Percentiles rank a stretch among this genome's conserved stretches.
These are phyloP conservation scores for Nyctibius bracteatus DNA, from an alignment of 2,113 vertebrate genomes.

Conservation along the genomic window DNA sequence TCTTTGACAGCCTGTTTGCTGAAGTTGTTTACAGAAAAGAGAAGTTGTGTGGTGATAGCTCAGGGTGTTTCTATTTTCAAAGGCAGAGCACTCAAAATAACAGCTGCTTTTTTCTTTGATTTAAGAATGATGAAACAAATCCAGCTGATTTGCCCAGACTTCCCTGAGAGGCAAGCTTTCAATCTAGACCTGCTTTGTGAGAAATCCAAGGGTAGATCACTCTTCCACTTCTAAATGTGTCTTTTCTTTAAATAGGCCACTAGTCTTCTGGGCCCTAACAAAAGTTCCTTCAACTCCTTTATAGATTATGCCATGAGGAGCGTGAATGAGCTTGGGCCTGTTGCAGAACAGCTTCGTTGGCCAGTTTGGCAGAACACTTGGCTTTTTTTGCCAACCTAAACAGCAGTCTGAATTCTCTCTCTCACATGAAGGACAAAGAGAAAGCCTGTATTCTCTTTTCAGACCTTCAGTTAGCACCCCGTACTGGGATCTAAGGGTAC, in stretches of 20 bases:
- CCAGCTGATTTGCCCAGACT: neutral
- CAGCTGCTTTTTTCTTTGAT: conserved; percentile 3
- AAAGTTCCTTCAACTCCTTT: conserved; percentile 32
- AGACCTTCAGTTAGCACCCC: neutral
- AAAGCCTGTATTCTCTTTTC: neutral
- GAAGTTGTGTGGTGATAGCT: neutral
- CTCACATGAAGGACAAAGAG: conserved; percentile 9
- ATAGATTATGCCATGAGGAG: neutral
- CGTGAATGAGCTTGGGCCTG: neutral
- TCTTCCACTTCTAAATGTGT: neutral
- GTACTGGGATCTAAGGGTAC: neutral
- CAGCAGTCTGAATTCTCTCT: conserved; percentile 19
- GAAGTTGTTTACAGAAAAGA: neutral
- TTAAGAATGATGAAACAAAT: neutral
- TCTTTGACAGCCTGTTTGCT: neutral
- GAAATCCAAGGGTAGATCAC: neutral
- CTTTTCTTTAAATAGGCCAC: conserved; percentile 30
- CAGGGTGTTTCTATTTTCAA: neutral
- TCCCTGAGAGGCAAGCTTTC: neutral
- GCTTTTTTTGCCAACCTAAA: conserved; percentile 33
- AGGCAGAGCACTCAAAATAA: neutral
- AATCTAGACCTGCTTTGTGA: neutral
- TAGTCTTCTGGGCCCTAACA: neutral
- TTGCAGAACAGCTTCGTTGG: neutral
- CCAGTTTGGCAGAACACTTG: conserved; percentile 8